Evolutionary conservation across 1,140 invertebrate genomes (phyloP), one percentile per base, ranked within the genome.

Genomic region (Arion vulgaris): DNA sequence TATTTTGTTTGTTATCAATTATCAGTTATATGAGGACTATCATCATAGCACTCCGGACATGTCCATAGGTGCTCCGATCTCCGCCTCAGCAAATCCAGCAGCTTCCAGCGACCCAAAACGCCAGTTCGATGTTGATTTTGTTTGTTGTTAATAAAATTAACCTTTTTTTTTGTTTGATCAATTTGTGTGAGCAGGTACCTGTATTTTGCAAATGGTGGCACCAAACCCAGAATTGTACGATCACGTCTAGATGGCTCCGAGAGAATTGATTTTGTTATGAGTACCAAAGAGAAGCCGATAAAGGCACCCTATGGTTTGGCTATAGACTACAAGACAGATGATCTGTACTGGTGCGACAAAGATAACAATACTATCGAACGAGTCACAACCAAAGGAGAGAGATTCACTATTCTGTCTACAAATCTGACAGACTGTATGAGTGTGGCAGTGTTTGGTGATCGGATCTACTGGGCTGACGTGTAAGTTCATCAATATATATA

Each of bases 191-290:
- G 36, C 81, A 93, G 92, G 1, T 94, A 93, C 86, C 85, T 96
- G 69, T 95, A 95, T 88, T 95, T 95, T 98, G 98, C 97, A 0
- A 98, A 99, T 91, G 99, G 98, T 97, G 98, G 98, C 51, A 97
- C 97, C 88, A 96, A 98, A 92, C 98, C 98, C 0, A 93, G 97
- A 1, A 97, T 99, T 76, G 98, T 99, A 92, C 93, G 97, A 83
- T 95, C 98, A 7, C 96, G 96, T 34, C 96, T 99, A 95, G 98
- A 99, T 89, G 98, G 98, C 23, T 90, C 90, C 11, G 95, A 95
- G 0, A 94, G 97, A 51, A 85, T 88, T 74, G 95, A 95, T 0
- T 88, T 93, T 28, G 90, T 95, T 1, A 15, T 66, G 4, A 71
- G 38, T n/a, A 78, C 53, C 5, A 45, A 71, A 11, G 72, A 77